Base-by-base conservation (phyloP, 37 sponge, comb jelly and placozoan species). In the Tethya wilhelma region DNA sequence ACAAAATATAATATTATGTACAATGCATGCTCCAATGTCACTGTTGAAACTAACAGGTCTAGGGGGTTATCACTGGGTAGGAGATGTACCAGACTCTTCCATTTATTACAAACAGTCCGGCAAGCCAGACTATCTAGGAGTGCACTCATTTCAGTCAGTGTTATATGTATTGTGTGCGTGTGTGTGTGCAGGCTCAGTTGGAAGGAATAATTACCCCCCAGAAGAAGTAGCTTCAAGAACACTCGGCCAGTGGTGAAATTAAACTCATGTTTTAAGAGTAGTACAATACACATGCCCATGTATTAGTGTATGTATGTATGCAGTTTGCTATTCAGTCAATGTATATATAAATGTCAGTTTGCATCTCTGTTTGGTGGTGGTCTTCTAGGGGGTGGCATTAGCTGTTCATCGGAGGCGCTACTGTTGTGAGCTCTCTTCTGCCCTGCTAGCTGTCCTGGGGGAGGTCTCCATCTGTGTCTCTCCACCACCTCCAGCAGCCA, bases 121-220 rank as follows among this genome's bases (percentile, higher is more conserved):
- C n/a, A n/a, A n/a, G n/a, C n/a, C n/a, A n/a, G n/a, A n/a, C n/a
- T n/a, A n/a, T n/a, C n/a, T n/a, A n/a, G n/a, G n/a, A n/a, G n/a
- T n/a, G n/a, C n/a, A n/a, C n/a, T n/a, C n/a, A n/a, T n/a, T n/a
- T n/a, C n/a, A n/a, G n/a, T n/a, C n/a, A 19, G 53, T 9, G 53
- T 14, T 49, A 49, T 14, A 19, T 19, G 14, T 14, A 49, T 69
- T 28, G 19, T 11, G 20, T 60, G 17, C 36, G 39, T 58, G 4
- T 5, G 6, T 36, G 23, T 66, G 2, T 34, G n/a, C 62, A 89
- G 94, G 84, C 95, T 26, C 97, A 97, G 80, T 81, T 97, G n/a
- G 97, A 97, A 74, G 95, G 97, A 14, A 94, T 97, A 74, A 93
- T 94, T 56, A 90, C 96, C n/a, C 95, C 97, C 5, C 79, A 76